phyloP scores from a whole-genome alignment of 2,888 invertebrate species.

The Pilophorus perplexus region DNA sequence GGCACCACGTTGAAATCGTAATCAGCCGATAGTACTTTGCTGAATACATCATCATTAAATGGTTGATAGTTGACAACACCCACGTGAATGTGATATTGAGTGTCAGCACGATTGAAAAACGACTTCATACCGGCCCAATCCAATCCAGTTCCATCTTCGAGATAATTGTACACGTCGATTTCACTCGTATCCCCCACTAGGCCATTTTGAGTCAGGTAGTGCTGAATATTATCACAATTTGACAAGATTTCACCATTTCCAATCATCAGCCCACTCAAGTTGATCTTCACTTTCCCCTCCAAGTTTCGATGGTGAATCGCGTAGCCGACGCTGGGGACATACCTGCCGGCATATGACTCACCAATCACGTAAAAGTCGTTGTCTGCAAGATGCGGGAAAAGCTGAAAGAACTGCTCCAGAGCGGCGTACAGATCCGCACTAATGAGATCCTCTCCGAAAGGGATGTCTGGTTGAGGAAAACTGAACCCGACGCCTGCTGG shows the following conservation, averaged over 20 bases:
- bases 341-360: conserved; percentile 63
- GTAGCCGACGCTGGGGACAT: conserved; percentile 57
- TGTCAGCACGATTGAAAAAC: too few species aligned
- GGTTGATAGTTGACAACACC: conserved; percentile 74
- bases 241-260: conserved; percentile 58
- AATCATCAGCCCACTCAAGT: conserved; percentile 58
- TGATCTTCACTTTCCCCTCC: conserved; percentile 55
- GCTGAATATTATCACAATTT: conserved; percentile 56
- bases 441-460: conserved; percentile 60
- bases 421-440: conserved; percentile 58
- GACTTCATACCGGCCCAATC: too few species aligned
- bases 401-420: conserved; percentile 60
- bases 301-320: conserved; percentile 58
- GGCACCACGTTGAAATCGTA: too few species aligned
- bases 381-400: conserved; percentile 58
- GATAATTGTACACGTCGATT: too few species aligned
- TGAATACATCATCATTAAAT: too few species aligned
- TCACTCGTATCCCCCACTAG: too few species aligned
- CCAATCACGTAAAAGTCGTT: conserved; percentile 63
- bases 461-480: conserved; percentile 59
- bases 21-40: too few species aligned
- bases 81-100: too few species aligned
- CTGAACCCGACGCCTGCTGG: conserved; percentile 67
- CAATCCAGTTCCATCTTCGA: conserved; percentile 51
- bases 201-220: conserved; percentile 57